These are phyloP conservation scores for Cryptosula pallasiana DNA, from an alignment of 2,888 invertebrate species.

Conservation along the genomic window DNA sequence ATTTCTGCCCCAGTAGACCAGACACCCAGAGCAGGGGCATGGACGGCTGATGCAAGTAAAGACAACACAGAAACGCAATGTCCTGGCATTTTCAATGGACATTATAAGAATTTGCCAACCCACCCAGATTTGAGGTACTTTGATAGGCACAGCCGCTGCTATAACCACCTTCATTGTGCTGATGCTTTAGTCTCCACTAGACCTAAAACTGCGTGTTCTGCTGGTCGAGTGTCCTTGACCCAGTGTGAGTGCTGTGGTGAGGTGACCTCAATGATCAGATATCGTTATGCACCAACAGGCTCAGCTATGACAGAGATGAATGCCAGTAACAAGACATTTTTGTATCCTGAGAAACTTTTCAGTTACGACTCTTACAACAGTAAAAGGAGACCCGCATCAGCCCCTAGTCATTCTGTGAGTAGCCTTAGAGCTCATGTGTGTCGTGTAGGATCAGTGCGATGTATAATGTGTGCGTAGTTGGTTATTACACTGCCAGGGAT, in stretches of 20 bases:
- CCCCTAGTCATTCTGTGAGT: conserved; percentile 2
- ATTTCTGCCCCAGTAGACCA: not conserved
- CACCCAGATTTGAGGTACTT: conserved; percentile 36
- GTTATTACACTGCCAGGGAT: too few relatives aligned
- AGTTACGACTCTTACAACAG: not conserved
- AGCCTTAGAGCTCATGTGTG: too few relatives aligned
- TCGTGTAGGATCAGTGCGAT: too few relatives aligned
- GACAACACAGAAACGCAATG: not conserved
- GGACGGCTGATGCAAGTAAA: not conserved
- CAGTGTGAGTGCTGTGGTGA: conserved; percentile 21
- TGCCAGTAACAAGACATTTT: conserved; percentile 6
- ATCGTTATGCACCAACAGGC: conserved; percentile 5
- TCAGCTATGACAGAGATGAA: conserved; percentile 8
- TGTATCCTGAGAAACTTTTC: conserved; percentile 9
- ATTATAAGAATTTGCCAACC: conserved; percentile 34
- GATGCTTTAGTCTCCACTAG: conserved; percentile 30
- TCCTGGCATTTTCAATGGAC: not conserved
- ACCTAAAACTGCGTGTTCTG: conserved; percentile 34
- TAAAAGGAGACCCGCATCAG: not conserved
- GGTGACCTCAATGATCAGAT: not conserved
- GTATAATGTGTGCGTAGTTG: too few relatives aligned
- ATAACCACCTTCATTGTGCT: conserved; percentile 35
- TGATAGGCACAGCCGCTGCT: conserved; percentile 38
- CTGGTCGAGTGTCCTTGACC: not conserved
- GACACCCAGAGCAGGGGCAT: not conserved